Percentiles rank a stretch among this genome's conserved stretches.
Evolutionary conservation across 2,888 invertebrate species (phyloP).

Genomic region (Epirrhoe tristata): DNA sequence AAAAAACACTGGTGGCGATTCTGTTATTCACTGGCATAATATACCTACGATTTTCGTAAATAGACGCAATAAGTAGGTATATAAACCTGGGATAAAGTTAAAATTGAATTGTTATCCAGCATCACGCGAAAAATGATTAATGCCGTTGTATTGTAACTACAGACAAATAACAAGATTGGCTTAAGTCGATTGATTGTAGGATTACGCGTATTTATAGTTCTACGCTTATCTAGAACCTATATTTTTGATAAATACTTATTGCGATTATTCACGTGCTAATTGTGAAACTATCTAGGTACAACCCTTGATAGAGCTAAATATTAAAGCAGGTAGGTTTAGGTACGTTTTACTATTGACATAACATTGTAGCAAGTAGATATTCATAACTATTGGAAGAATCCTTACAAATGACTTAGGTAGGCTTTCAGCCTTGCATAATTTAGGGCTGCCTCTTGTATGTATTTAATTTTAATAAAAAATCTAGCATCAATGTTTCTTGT

Average conservation of each 20-base stretch:
- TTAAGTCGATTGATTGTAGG: background rate
- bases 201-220: background rate
- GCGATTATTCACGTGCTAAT: no score
- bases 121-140: no score
- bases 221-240: background rate
- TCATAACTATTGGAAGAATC: slow-evolving; percentile 53
- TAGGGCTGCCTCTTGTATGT: slow-evolving; percentile 54
- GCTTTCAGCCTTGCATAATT: slow-evolving; percentile 52
- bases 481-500: no score
- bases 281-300: no score
- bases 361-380: slow-evolving; percentile 27
- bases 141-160: no score
- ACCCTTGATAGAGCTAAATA: no score
- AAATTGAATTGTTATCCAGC: no score
- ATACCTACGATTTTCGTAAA: no score
- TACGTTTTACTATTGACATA: slow-evolving; percentile 10
- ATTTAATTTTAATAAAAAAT: background rate
- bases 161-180: background rate
- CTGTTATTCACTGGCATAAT: no score
- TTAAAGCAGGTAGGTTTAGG: background rate
- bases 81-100: no score
- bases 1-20: no score
- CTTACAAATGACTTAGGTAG: slow-evolving; percentile 53
- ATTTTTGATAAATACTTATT: background rate
- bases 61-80: no score